Base-by-base conservation (phyloP, 2,797 vertebrate species). In the Acrossocheilus wenchowensis region DNA sequence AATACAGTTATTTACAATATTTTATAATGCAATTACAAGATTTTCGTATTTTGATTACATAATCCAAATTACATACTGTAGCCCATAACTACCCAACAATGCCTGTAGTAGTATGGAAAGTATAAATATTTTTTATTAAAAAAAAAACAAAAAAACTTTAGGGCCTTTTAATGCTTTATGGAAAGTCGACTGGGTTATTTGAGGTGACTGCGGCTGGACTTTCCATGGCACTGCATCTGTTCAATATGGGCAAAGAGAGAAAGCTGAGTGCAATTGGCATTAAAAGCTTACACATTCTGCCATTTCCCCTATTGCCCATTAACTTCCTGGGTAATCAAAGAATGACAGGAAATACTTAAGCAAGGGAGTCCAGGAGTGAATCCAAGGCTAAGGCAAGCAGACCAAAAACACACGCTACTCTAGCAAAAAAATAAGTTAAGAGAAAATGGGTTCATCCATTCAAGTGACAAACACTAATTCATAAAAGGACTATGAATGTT, bases 281-380 rank as follows among this genome's bases (percentile, higher is more conserved):
- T 87, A 34, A 73, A 75, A 71, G 68, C 54, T 50, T 26, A 72
- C 74, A 54, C 17, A 69, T 52, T 48, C 57, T 84, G 26, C 26
- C 30, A 77, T 77, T 84, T 77, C 57, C 71, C 15, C 30, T 78
- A 10, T 36, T 23, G 64, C 64, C 73, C 83, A 45, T 85, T 57
- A 57, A 78, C 75, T 78, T 57, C 62, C 74, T 71, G 34, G 23
- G 34, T 66, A 81, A 81, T 69, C 45, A 81, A 81, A 69, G 79
- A 81, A 81, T 10, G 62, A 69, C 41, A 83, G 50, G 41, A 88
- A 69, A 62, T 64, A 74, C 11, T 75, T 43, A 43, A 80, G 48
- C 30, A 77, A 52, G 48, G 9, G 62, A 86, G 68, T 78, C 82
- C 39, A 84, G 71, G 62, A 81, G 72, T 71, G 62, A 73, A 83